Evolutionary conservation across 1,140 invertebrate species (phyloP), one percentile per base, ranked within the genome.

Genomic region (Holcopasites calliopsidis): DNA sequence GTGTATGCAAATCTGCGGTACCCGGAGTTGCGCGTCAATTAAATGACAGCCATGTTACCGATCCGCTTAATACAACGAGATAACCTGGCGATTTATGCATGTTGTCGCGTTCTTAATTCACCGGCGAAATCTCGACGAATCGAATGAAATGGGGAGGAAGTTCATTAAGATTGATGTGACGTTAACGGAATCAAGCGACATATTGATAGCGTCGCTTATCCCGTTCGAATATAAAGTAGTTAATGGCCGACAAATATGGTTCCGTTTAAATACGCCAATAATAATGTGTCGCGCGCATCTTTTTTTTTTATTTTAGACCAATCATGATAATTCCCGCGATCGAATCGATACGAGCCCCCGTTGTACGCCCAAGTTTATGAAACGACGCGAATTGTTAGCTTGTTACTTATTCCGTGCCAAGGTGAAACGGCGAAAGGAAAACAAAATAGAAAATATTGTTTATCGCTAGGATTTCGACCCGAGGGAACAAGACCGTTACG

Each of bases 121-220:
- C 26, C 23, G 23, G 18, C 23, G 50, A 42, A 65, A 55, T 55
- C 13, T 7, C 2, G 23, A 13, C 13, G 28, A 38, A 31, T 40
- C 38, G 2, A 10, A 70, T 23, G 18, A 33, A 65, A n/a, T 5
- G 10, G 16, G 42, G 21, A 75, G 52, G 54, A 55, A 72, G 57
- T 62, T 62, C n/a, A 62, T 66, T 65, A 35, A 75, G 42, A 75
- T 65, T 54, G 49, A 66, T 49, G 23, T 23, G 28, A 74, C n/a
- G 52, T 75, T 49, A 50, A 50, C 40, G 33, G 21, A 66, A 54
- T 23, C 38, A 23, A 62, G 18, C 31, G 26, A 61, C n/a, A 33
- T 73, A 65, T 42, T 38, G 28, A 40, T 61, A 72, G 47, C n/a
- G 47, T 52, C 23, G 21, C 47, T 52, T 50, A 54, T 40, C n/a